A percentile compares a stretch with the other conserved stretches of the same genome.
Evolutionary conservation across 2,888 invertebrate genomes (phyloP).

Genomic region (Drosophila pegasa): DNA sequence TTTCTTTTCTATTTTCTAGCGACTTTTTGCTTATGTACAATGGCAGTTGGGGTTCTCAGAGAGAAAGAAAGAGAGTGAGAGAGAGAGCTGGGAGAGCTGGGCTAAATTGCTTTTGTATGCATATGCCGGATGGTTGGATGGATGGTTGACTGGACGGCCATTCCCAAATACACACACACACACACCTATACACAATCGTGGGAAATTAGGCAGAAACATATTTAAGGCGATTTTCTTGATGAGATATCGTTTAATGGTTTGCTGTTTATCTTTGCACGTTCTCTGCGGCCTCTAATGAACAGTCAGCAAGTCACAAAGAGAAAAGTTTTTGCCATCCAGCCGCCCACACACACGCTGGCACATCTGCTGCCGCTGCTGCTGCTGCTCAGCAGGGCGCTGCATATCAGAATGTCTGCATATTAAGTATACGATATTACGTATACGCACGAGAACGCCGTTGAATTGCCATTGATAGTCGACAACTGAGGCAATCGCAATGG

Average conservation of each 20-base stretch:
- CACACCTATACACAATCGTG: conserved; percentile 48
- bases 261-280: conserved; percentile 58
- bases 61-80: neutral
- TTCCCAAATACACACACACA: conserved; percentile 11
- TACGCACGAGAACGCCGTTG: conserved; percentile 32
- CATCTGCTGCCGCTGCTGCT: no score
- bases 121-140: conserved; percentile 63
- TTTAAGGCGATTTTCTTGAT: conserved; percentile 79
- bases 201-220: conserved; percentile 80
- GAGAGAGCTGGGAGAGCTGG: conserved; percentile 9
- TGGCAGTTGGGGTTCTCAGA: neutral
- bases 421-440: conserved; percentile 53
- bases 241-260: conserved; percentile 74
- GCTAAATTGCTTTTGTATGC: conserved; percentile 78
- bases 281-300: conserved; percentile 50
- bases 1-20: conserved; percentile 29
- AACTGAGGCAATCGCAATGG: conserved; percentile 40
- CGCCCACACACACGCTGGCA: neutral
- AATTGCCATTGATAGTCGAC: conserved; percentile 44
- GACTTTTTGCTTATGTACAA: conserved; percentile 43
- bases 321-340: conserved; percentile 28
- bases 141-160: conserved; percentile 32
- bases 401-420: conserved; percentile 51
- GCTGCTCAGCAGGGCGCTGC: conserved; percentile 47
- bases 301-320: conserved; percentile 61